Conservation (phyloP, 2,888 invertebrate species). For the Scaptomyza caliginosa region DNA sequence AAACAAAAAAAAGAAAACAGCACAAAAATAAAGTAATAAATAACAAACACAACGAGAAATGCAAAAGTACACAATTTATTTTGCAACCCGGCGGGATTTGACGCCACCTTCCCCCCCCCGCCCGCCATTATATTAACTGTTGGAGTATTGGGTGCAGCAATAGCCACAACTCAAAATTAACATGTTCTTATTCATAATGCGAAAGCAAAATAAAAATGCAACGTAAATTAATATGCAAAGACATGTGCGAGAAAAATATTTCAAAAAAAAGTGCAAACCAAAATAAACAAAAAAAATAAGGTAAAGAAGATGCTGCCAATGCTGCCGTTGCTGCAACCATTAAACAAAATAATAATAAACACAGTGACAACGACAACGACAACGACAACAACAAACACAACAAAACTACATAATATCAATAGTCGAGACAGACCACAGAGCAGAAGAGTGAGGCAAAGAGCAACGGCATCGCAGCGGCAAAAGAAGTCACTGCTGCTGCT, state of each 20-base stretch:
- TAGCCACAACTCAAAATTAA: slow-evolving; percentile 76
- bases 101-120: not conserved
- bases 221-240: slow-evolving; percentile 72
- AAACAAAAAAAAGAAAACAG: slow-evolving; percentile 8
- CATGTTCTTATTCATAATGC: slow-evolving; percentile 73
- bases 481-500: slow-evolving; percentile 44
- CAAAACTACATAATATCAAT: slow-evolving; percentile 55
- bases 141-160: slow-evolving; percentile 55
- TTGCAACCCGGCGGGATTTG: slow-evolving; percentile 60
- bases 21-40: slow-evolving; percentile 4
- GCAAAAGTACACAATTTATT: slow-evolving; percentile 71
- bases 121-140: not conserved
- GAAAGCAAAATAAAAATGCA: slow-evolving; percentile 20
- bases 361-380: slow-evolving; percentile 7
- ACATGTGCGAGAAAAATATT: slow-evolving; percentile 64
- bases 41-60: slow-evolving; percentile 32
- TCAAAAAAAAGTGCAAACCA: slow-evolving; percentile 20
- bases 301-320: slow-evolving; percentile 49
- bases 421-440: slow-evolving; percentile 18
- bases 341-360: slow-evolving; percentile 49
- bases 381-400: slow-evolving; percentile 25
- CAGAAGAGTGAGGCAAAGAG: slow-evolving; percentile 5
- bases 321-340: slow-evolving; percentile 50
- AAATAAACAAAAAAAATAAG: slow-evolving; percentile 30
- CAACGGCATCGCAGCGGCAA: slow-evolving; percentile 24